Evolutionary conservation across 2,797 vertebrate genomes (phyloP).

Genomic region (Acestrorhynchus altus): DNA sequence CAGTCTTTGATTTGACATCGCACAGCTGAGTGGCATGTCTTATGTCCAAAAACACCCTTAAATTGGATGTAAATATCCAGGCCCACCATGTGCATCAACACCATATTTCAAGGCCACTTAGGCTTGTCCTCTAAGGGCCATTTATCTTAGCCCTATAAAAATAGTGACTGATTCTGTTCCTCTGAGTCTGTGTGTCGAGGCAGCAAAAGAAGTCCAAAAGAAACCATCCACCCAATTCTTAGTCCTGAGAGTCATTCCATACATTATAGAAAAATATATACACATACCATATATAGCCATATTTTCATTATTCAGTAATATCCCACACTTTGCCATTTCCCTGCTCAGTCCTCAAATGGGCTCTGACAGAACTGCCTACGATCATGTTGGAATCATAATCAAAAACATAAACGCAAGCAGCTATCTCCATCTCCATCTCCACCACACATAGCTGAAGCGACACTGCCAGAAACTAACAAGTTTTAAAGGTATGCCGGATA

Average conservation of each 20-base stretch:
- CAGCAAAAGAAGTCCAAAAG: constrained; percentile 45
- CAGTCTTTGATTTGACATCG: constrained; percentile 48
- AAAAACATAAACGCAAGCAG: constrained; percentile 32
- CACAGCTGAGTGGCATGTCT: constrained; percentile 57
- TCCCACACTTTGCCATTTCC: constrained; percentile 21
- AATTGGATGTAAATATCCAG: constrained; percentile 56
- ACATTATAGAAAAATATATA: constrained; percentile 20
- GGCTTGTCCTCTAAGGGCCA: constrained; percentile 53
- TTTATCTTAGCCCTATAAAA: constrained; percentile 59
- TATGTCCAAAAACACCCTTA: constrained; percentile 56
- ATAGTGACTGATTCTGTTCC: constrained; percentile 47
- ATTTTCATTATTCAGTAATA: constrained; percentile 47
- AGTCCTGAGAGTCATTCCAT: constrained; percentile 40
- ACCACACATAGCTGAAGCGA: constrained; percentile 34
- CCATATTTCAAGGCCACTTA: constrained; percentile 58
- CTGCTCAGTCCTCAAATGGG: constrained; percentile 8
- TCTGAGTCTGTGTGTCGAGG: constrained; percentile 37
- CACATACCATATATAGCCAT: constrained; percentile 25
- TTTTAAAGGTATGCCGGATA: constrained; percentile 49
- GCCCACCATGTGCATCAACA: constrained; percentile 57
- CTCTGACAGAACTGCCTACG: constrained; percentile 17
- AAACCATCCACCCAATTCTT: constrained; percentile 41
- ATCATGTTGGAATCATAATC: constrained; percentile 46
- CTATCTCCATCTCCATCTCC: constrained; percentile 44
- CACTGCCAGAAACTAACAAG: constrained; percentile 46